Conservation (phyloP, 2,797 vertebrate genomes). For the Coendou prehensilis region DNA sequence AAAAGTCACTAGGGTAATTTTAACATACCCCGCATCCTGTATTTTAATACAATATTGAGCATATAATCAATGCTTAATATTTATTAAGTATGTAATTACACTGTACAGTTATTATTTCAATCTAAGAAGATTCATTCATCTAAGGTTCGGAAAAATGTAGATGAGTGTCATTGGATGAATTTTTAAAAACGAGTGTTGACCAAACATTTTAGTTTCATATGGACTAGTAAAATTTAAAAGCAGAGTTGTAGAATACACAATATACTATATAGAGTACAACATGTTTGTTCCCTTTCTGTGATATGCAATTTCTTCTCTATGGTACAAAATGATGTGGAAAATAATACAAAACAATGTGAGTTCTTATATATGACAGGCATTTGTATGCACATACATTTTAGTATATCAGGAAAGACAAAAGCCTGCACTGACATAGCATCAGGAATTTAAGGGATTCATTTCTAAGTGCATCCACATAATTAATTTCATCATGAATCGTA, state of each 20-base stretch:
- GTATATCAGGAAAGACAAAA: background rate
- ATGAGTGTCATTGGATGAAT: background rate
- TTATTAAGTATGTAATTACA: background rate
- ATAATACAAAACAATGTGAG: background rate
- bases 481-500: constrained; percentile 38
- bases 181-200: background rate
- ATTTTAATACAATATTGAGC: background rate
- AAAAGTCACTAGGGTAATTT: background rate
- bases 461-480: background rate
- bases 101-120: background rate
- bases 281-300: background rate
- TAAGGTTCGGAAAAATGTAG: constrained; percentile 1
- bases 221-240: background rate
- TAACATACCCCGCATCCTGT: background rate
- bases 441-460: constrained; percentile 43
- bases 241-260: background rate
- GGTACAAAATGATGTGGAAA: background rate
- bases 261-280: background rate
- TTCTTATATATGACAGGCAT: background rate
- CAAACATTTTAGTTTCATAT: background rate
- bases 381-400: background rate
- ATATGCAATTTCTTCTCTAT: background rate
- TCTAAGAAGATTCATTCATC: background rate
- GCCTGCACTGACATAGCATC: background rate
- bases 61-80: background rate